Base-by-base conservation (phyloP, 2,113 vertebrate species). In the Willisornis vidua region DNA sequence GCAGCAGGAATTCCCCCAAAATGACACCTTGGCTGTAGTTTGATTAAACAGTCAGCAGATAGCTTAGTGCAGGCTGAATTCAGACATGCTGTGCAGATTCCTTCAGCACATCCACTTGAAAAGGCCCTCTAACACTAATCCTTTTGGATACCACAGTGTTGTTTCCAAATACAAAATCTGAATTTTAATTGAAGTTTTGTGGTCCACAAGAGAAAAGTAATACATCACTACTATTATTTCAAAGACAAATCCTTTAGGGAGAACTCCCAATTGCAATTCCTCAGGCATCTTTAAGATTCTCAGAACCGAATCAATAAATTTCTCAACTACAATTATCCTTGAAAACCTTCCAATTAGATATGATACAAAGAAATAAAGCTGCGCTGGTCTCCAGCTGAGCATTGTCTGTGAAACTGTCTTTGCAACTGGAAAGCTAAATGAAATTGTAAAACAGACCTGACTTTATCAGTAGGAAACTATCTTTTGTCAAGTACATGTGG, bases 161-260 rank as follows among this genome's bases (percentile, higher is more conserved):
- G 74, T 93, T 93, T 81, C 54, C 70, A 94, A 88, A 74, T 75
- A 62, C 39, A 78, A 72, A 80, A 62, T 84, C 0, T 87, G 85
- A 93, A 72, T 93, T 92, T 90, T 93, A 85, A 94, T 78, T 90
- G 82, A 78, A 84, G n/a, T 84, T 89, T 75, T 92, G 52, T 89
- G 68, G 82, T 79, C 41, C 46, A 26, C 83, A 65, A 39, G 87
- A 89, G 72, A 57, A 41, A 92, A 92, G 52, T 67, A 86, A 61
- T 84, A 41, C 24, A 29, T 89, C 52, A 41, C 73, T 89, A 20
- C 26, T 83, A 3, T 61, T 84, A 67, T 92, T 95, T 93, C 39
- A 65, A 90, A 89, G 79, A 68, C 37, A 61, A 33, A 72, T 81
- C 86, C 37, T 85, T 72, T 78, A 35, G 13, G 76, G 8, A 12